Conservation (phyloP, 2,888 invertebrate genomes). For the Archips crataeganus region DNA sequence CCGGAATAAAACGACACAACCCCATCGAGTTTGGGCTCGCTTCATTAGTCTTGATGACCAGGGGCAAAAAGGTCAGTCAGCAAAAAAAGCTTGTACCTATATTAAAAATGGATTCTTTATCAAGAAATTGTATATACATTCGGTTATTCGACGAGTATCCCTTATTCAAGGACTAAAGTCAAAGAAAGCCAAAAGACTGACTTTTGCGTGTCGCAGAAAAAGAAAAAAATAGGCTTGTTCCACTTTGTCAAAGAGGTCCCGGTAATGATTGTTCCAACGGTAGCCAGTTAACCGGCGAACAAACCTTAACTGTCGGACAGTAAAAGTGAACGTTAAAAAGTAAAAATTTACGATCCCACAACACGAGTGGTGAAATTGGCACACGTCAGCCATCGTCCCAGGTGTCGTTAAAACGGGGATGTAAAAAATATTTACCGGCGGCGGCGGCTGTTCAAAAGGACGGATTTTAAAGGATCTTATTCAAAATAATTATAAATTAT, state of each 20-base stretch:
- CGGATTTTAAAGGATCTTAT: background rate
- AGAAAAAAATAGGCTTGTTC: background rate
- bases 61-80: too few relatives aligned
- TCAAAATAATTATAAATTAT: too few relatives aligned
- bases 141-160: too few relatives aligned
- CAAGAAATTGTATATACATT: too few relatives aligned
- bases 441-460: background rate
- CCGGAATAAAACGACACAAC: too few relatives aligned
- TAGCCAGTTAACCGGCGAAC: slow-evolving; percentile 31
- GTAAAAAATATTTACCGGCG: background rate
- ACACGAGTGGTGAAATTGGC: slow-evolving; percentile 67
- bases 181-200: too few relatives aligned
- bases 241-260: background rate
- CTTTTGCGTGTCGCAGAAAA: too few relatives aligned
- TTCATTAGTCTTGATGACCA: too few relatives aligned
- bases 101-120: too few relatives aligned
- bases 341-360: slow-evolving; percentile 71
- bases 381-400: slow-evolving; percentile 59
- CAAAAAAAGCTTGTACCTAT: too few relatives aligned
- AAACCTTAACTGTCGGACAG: slow-evolving; percentile 53
- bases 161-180: too few relatives aligned
- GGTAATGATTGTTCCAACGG: background rate
- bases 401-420: slow-evolving; percentile 59
- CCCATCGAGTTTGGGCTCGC: too few relatives aligned
- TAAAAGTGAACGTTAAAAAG: slow-evolving; percentile 58